phyloP scores from a whole-genome alignment of 2,888 invertebrate genomes.

The Coenonympha arcania region DNA sequence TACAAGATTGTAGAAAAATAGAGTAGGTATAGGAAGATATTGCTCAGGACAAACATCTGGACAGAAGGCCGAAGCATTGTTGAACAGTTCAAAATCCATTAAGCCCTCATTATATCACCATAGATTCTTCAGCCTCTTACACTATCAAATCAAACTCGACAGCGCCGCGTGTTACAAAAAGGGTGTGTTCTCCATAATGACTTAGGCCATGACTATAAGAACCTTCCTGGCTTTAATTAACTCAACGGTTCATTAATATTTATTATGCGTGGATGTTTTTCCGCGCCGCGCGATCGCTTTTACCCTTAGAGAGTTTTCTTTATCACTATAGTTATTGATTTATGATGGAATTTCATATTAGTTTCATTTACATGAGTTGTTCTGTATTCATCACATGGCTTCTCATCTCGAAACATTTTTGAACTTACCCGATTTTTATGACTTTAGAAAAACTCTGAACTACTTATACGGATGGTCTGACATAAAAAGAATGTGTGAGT shows the following conservation, averaged over 20 bases:
- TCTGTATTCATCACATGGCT: no score
- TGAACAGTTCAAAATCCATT: no score
- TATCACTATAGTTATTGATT: not conserved
- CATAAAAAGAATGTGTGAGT: no score
- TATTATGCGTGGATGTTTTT: not conserved
- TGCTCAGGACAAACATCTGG: no score
- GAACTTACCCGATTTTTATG: no score
- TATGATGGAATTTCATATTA: not conserved
- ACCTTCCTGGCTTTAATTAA: slow-evolving; percentile 13
- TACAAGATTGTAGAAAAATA: no score
- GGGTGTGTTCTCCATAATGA: slow-evolving; percentile 7
- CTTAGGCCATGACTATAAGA: slow-evolving; percentile 11
- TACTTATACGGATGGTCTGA: no score
- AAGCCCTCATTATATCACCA: not conserved
- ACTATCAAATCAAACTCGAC: slow-evolving; percentile 1
- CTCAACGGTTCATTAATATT: slow-evolving; percentile 13
- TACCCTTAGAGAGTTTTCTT: not conserved
- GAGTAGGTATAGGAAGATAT: no score
- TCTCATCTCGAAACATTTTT: no score
- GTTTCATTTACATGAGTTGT: not conserved
- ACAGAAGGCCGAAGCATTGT: no score
- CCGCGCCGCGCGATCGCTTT: not conserved
- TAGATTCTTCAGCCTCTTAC: not conserved
- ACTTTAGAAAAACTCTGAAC: no score
- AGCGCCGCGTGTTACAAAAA: slow-evolving; percentile 7